Evolutionary conservation across 2,113 vertebrate genomes (phyloP), one percentile per base, ranked within the genome.

Genomic region (Mormoops blainvillei): DNA sequence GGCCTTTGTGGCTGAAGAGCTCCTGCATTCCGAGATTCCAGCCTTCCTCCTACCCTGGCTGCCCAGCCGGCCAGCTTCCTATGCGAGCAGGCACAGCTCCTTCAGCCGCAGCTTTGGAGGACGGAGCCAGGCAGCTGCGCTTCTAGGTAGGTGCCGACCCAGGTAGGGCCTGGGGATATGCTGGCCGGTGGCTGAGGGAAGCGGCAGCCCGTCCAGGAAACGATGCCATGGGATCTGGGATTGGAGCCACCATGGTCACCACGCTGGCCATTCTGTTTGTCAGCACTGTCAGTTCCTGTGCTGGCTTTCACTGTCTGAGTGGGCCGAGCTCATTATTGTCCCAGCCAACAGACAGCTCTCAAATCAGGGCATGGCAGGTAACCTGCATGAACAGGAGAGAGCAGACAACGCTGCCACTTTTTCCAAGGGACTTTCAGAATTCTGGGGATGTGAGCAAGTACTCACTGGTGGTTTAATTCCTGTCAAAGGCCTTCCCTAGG

Each of bases 101-200:
- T 99, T 99, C 98, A 99, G 99, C 98, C 99, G 99, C 98, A 99
- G 99, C 98, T 99, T 99, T 95, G 99, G 99, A 98, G 99, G 99
- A 98, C 99, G 99, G 98, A 99, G 99, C 98, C 99, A 99, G 98
- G 99, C 99, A 58, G 99, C 99, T 4, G 99, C 99, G 33, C 98
- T 99, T 92, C 98, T 99, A 99, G 99, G 99, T 99, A 99, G 98
- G 98, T 98, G 97, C 98, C 56, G 77, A 73, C 91, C 93, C 96
- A 90, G 92, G 36, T 97, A 94, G 96, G 95, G 94, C 91, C 95
- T 93, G 97, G 97, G 90, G 96, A 97, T 96, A 92, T 38, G 9
- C 78, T 38, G 22, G 90, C 56, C 87, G 91, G 87, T 18, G 56
- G 93, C 96, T 95, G 94, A 90, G 96, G 94, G 97, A 96, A 91